Evolutionary conservation across 2,113 vertebrate genomes (phyloP).

Genomic region (Heteronetta atricapilla): DNA sequence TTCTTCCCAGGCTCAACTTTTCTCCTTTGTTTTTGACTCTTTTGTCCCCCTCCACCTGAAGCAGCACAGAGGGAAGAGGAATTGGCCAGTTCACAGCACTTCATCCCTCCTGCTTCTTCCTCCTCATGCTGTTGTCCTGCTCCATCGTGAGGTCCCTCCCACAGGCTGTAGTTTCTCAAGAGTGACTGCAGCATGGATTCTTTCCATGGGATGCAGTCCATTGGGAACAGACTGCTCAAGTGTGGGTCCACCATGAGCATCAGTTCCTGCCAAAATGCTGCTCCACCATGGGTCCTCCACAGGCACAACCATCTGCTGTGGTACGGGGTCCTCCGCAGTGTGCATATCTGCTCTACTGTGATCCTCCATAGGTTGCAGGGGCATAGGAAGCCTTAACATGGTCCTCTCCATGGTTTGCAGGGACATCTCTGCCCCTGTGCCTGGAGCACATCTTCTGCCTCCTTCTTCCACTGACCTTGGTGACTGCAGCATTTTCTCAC

Average conservation of each 20-base stretch:
- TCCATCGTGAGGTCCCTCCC: too few species aligned
- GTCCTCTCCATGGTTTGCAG: background rate
- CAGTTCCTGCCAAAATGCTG: background rate
- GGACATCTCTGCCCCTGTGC: background rate
- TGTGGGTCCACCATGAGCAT: background rate
- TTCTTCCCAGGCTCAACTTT: background rate
- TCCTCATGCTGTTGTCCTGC: background rate
- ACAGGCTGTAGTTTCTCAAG: background rate
- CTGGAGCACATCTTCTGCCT: background rate
- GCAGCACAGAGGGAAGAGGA: fast-evolving
- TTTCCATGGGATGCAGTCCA: background rate
- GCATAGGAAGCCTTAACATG: background rate
- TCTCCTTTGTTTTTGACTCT: too few species aligned
- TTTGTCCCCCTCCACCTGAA: fast-evolving
- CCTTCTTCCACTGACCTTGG: background rate
- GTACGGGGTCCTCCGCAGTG: background rate
- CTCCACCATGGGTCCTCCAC: background rate
- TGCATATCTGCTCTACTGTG: background rate
- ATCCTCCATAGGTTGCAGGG: background rate
- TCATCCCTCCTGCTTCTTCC: background rate
- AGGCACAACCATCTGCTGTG: background rate
- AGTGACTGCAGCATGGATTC: background rate
- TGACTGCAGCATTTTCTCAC: background rate
- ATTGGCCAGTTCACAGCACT: background rate
- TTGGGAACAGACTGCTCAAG: background rate